Evolutionary conservation across 2,113 vertebrate genomes (phyloP).

Genomic region (Petrocephalus microphthalmus): DNA sequence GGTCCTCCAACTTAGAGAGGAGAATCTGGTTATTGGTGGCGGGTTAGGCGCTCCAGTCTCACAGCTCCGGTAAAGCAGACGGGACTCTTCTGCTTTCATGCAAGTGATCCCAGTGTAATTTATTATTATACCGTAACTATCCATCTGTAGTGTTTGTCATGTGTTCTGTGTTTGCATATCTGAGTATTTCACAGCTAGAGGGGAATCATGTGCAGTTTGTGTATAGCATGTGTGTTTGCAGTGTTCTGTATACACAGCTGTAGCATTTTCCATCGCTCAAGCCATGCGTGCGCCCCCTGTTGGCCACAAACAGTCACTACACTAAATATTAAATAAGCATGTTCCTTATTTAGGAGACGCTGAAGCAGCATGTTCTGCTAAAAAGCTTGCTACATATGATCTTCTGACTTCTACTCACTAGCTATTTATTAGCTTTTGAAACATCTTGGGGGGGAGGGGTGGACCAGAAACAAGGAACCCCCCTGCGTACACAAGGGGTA

Average conservation of each 20-base stretch:
- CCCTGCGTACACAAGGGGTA: not conserved
- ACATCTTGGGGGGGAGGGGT: not conserved
- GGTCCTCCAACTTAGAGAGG: no score
- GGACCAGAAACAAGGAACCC: not conserved
- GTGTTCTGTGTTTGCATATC: constrained; percentile 10
- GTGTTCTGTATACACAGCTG: not conserved
- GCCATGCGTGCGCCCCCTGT: no score
- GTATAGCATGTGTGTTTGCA: not conserved
- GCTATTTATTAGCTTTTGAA: not conserved
- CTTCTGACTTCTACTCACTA: no score
- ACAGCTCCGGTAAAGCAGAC: no score
- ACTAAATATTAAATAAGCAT: no score
- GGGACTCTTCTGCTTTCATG: not conserved
- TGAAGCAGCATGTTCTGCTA: no score
- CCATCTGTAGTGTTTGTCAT: not conserved
- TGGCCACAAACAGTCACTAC: no score
- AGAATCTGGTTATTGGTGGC: no score
- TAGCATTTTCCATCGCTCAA: no score
- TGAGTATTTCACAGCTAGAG: not conserved
- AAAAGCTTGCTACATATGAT: no score
- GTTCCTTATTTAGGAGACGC: no score
- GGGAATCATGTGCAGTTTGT: not conserved
- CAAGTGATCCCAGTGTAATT: not conserved
- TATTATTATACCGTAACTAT: not conserved
- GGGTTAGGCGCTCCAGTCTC: no score